Evolutionary conservation across 2,113 vertebrate genomes (phyloP), one percentile per base, ranked within the genome.

Genomic region (Rhynchomys soricoides): DNA sequence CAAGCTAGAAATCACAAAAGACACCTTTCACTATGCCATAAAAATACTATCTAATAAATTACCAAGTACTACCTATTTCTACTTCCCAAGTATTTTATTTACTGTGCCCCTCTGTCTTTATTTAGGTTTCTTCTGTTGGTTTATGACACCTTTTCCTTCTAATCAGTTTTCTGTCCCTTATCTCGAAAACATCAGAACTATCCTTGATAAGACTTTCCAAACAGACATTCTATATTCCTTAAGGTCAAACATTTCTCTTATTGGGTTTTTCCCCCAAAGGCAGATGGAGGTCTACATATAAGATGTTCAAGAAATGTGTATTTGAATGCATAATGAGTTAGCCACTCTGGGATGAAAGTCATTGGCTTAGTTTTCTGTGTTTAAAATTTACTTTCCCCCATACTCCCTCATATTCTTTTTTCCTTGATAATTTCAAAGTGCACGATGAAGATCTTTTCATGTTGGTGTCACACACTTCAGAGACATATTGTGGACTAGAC

Each of bases 211-310:
- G 16, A 55, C 59, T 79, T 70, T 95, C 45, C 5, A 91, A 13
- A 4, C 11, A 83, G 50, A 74, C 7, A 45, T 52, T 94, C 22
- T 26, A 87, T 86, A 37, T 24, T 86, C 70, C 83, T 96, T 95
- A 93, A 95, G 48, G 68, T 83, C 55, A 93, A 77, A 85, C 24
- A 68, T 89, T 87, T 81, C n/a, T 91, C 87, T 48, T 22, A 24
- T 77, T 96, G 91, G 43, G 64, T 96, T 95, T 92, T 88, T 34
- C 16, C 77, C 40, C 94, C 64, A 52, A 93, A 94, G 78, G 90
- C 19, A 48, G 62, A 24, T 45, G 62, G 45, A 94, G 52, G 2
- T 91, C 71, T 89, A 43, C 48, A 89, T 59, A 78, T 6, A 93
- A 89, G 40, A 93, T 86, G 68, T 24, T 85, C n/a, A 83, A 24